Evolutionary conservation across 1,140 invertebrate genomes (phyloP).

Genomic region (Anastatus disparis): DNA sequence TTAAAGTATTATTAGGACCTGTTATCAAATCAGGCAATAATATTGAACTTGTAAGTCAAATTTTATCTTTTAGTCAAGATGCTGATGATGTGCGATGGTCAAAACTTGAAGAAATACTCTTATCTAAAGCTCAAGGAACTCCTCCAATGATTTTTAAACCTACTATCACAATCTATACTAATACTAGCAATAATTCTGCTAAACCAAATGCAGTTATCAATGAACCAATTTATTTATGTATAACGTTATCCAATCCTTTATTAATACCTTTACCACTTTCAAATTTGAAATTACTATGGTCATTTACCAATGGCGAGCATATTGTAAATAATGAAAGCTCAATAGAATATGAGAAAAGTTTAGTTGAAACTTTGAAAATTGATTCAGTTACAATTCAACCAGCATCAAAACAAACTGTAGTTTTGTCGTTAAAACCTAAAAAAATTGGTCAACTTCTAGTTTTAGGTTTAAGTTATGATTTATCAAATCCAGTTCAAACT

Average conservation of each 20-base stretch:
- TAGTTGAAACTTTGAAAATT: conserved; percentile 63
- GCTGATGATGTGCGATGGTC: conserved; percentile 70
- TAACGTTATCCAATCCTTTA: conserved; percentile 84
- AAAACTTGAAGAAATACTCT: conserved; percentile 82
- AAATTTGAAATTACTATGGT: conserved; percentile 85
- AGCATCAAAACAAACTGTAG: conserved; percentile 59
- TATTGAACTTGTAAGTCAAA: conserved; percentile 51
- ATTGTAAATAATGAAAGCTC: conserved; percentile 59
- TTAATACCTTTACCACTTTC: conserved; percentile 78
- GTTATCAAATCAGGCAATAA: conserved; percentile 55
- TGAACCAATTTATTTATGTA: conserved; percentile 83
- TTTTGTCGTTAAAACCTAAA: conserved; percentile 54
- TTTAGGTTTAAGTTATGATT: conserved; percentile 56
- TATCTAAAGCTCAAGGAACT: conserved; percentile 76
- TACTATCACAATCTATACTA: conserved; percentile 75
- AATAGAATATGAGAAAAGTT: conserved; percentile 49
- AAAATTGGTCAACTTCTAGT: conserved; percentile 57
- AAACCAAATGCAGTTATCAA: conserved; percentile 78
- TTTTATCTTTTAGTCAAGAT: conserved; percentile 57
- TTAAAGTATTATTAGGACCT: conserved; percentile 74
- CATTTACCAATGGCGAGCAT: conserved; percentile 67
- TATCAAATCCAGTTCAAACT: conserved; percentile 56
- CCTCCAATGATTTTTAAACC: conserved; percentile 83
- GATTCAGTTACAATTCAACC: conserved; percentile 60
- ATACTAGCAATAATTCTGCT: conserved; percentile 73